Base-by-base conservation (phyloP, 2,113 vertebrate species). In the Scolopax mira region DNA sequence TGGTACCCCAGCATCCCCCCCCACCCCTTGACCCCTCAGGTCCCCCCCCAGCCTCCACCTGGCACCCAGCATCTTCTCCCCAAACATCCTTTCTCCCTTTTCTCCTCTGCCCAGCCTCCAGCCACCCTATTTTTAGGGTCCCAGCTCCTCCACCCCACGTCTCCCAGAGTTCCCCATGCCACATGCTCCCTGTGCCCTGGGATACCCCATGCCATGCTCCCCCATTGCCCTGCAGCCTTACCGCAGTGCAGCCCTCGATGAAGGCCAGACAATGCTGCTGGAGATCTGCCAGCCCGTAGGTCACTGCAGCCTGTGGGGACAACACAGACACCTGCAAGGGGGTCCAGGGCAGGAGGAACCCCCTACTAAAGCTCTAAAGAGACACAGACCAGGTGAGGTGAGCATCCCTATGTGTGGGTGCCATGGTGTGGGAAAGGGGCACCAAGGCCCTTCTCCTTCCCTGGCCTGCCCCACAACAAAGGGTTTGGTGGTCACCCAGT, bases 191-290 rank as follows among this genome's bases (percentile, higher is more conserved):
- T 46, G 5, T 16, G 35, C 62, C 54, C 80, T 11, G 16, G 30
- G 9, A 18, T 51, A 71, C 31, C 69, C 88, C 13, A 0, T 33
- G 24, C 67, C 62, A 48, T 37, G 37, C 21, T 62, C 35, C 65
- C 60, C 39, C 86, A 46, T 54, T 11, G 6, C 51, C 51, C 19
- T 17, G 4, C 18, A 27, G 41, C 66, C 84, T 0, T 97, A 98
- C 98, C 98, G 81, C 35, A 0, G 97, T 98, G 85, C 96, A 94
- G 65, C 79, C 83, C 67, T 98, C 98, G 10, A 98, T 98, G 94
- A 98, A 98, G 10, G 96, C 85, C 95, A 98, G 92, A 89, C 98
- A 98, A 51, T 85, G 96, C 81, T 97, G 96, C 90, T 97, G 97
- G 80, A 98, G 94, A 15, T 93, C 97, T 25, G 61, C 60, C 81